phyloP scores from a whole-genome alignment of 1,140 invertebrate species.

The Leptinotarsa undecemlineata region DNA sequence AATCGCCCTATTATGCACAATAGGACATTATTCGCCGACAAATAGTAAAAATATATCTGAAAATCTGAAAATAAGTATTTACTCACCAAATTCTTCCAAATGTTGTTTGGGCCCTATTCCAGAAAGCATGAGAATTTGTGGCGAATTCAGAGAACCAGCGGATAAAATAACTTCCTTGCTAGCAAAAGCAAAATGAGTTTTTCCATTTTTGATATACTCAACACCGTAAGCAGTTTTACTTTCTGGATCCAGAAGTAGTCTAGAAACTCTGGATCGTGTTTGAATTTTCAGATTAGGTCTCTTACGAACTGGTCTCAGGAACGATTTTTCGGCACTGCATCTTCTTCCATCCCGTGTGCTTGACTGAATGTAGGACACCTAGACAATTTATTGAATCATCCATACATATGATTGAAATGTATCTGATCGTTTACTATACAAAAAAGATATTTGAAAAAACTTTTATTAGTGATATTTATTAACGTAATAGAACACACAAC shows the following conservation, averaged over 20 bases:
- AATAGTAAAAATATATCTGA: too few relatives aligned
- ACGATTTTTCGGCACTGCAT: constrained; percentile 88
- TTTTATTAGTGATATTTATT: too few relatives aligned
- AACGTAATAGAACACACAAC: too few relatives aligned
- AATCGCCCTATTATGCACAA: too few relatives aligned
- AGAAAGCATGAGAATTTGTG: constrained; percentile 80
- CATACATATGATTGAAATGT: neutral
- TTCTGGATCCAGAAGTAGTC: constrained; percentile 76
- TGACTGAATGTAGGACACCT: constrained; percentile 83
- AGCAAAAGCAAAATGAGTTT: constrained; percentile 66
- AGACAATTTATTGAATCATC: neutral
- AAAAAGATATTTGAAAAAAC: too few relatives aligned
- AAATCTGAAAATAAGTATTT: neutral
- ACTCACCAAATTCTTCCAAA: constrained; percentile 52
- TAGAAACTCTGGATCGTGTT: constrained; percentile 79
- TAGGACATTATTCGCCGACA: too few relatives aligned
- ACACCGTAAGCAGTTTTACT: constrained; percentile 68
- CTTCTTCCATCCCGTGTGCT: constrained; percentile 76
- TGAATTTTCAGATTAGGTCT: constrained; percentile 84
- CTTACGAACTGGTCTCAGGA: constrained; percentile 77
- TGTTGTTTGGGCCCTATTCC: constrained; percentile 74
- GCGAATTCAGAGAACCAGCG: constrained; percentile 81
- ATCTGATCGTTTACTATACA: too few relatives aligned
- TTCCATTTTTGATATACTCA: constrained; percentile 61
- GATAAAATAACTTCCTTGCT: constrained; percentile 86